These are phyloP conservation scores for Narcine bancroftii DNA, from an alignment of 2,113 vertebrate species.

Conservation along the genomic window DNA sequence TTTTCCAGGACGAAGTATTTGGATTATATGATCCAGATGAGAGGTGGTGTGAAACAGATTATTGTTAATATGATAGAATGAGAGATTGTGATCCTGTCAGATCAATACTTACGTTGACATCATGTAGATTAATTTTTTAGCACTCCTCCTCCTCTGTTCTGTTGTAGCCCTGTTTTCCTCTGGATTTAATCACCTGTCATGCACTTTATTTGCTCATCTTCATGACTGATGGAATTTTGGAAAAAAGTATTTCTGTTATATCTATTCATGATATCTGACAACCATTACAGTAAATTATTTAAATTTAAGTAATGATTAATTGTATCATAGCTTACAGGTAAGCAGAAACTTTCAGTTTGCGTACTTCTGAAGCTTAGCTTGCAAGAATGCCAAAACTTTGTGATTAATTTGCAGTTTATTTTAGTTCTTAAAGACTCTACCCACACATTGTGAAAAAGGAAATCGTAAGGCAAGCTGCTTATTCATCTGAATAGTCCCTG, in stretches of 20 bases:
- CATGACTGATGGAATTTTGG: not conserved
- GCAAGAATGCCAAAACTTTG: not conserved
- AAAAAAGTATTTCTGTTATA: not conserved
- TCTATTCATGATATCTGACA: slow-evolving; percentile 11
- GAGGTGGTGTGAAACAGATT: not conserved
- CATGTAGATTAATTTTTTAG: not conserved
- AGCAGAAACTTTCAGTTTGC: slow-evolving; percentile 15
- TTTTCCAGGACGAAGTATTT: not conserved
- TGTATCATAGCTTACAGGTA: not conserved
- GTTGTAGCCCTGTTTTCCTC: not conserved
- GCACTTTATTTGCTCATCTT: slow-evolving; percentile 8
- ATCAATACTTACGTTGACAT: not conserved
- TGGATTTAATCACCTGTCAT: not conserved
- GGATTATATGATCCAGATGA: not conserved
- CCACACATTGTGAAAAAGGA: not conserved
- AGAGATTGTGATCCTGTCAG: not conserved
- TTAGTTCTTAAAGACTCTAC: not conserved
- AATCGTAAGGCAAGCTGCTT: not conserved
- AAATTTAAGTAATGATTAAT: not conserved
- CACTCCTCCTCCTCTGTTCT: not conserved
- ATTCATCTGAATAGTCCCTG: not conserved
- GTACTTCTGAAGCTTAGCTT: not conserved
- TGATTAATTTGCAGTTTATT: not conserved
- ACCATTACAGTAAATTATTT: not conserved
- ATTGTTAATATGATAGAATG: not conserved